These are phyloP conservation scores for Bombus impatiens DNA, from an alignment of 1,140 invertebrate species.

Conservation along the genomic window DNA sequence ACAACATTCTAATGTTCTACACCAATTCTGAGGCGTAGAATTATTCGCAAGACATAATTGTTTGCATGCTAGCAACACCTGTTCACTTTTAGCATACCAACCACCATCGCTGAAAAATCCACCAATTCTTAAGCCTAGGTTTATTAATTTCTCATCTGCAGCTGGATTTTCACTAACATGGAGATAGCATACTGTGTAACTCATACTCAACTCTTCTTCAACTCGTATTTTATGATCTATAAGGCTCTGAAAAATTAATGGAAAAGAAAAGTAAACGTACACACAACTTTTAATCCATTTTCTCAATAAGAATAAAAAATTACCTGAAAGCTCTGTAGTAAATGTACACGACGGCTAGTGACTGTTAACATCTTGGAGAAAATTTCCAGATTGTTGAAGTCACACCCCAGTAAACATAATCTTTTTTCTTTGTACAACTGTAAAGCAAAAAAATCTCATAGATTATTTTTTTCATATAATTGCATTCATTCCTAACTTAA, in stretches of 20 bases:
- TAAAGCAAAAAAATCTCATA: constrained; percentile 47
- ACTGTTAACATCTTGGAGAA: constrained; percentile 89
- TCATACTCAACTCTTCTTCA: constrained; percentile 81
- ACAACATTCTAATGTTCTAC: constrained; percentile 87
- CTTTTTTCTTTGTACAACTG: constrained; percentile 86
- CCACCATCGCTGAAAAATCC: constrained; percentile 93
- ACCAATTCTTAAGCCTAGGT: constrained; percentile 85
- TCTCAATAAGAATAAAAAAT: not conserved
- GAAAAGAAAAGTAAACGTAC: not conserved
- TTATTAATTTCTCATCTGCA: constrained; percentile 77
- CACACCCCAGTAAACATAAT: constrained; percentile 84
- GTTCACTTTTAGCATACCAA: constrained; percentile 89
- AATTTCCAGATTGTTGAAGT: constrained; percentile 88
- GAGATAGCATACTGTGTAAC: constrained; percentile 79
- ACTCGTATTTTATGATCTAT: constrained; percentile 85
- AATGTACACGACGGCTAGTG: constrained; percentile 85
- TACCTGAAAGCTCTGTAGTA: constrained; percentile 87
- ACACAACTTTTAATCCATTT: not conserved
- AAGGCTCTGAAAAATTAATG: constrained; percentile 80
- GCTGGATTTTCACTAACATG: constrained; percentile 56
- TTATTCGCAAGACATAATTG: constrained; percentile 83
- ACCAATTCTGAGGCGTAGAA: constrained; percentile 79
- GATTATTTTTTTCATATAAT: not conserved
- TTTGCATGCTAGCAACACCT: constrained; percentile 86
- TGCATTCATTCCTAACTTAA: not conserved